Evolutionary conservation across 2,888 invertebrate species (phyloP), one percentile per base, ranked within the genome.

Genomic region (Acanthosoma haemorrhoidale): DNA sequence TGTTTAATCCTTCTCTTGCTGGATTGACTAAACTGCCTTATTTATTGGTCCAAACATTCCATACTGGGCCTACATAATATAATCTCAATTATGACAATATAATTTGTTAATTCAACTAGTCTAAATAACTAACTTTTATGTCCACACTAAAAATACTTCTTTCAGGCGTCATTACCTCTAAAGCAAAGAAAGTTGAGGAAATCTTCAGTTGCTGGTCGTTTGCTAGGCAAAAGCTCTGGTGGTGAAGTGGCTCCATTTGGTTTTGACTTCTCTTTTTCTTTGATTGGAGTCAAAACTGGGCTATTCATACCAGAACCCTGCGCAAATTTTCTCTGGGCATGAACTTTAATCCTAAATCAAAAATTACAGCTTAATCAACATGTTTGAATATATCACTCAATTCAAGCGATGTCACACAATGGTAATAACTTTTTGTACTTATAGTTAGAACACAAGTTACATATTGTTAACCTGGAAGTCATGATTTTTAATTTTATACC

Each of bases 271-370:
- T 75, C 75, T 70, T 74, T 75, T 34, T 87, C 87, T 76, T 86
- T 85, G 5, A 85, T 82, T 8, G 87, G 85, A 29, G 87, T 74
- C 39, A 66, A 68, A 15, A 82, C 80, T 29, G 86, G 83, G 77
- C 84, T 85, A 57, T 69, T 74, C 73, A 84, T 83, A 34, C 86
- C 85, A 16, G 87, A 87, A 75, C 90, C 91, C 80, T 92, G 91
- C 36, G 92, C 92, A 83, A 93, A 93, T 81, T 93, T 93, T 73
- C 93, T 83, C 80, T 93, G 92, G 51, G 92, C 92, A 79, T 91
- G 91, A 70, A 92, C 89, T 82, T 90, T 90, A 57, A 88, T 86
- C 79, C 90, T 90, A 11, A 39, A 63, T 9, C 21, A n/a, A 15
- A 34, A 61, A 0, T 6, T 25, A 51, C 8, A 25, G 13, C 9